phyloP scores from a whole-genome alignment of 2,113 vertebrate species.

The Oriolus oriolus region DNA sequence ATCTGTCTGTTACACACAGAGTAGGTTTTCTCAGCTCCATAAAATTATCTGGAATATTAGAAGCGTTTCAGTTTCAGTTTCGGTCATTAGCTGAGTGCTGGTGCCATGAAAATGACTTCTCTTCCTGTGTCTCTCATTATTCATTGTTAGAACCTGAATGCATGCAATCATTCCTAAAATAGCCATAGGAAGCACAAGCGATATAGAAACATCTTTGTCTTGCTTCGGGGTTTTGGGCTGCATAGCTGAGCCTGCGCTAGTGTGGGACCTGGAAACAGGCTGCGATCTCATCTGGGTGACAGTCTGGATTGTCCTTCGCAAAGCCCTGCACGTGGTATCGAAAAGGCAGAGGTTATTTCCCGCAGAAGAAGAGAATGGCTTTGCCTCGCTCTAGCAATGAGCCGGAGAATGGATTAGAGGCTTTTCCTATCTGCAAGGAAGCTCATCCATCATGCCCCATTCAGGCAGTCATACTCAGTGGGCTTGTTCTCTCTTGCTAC shows the following conservation, averaged over 20 bases:
- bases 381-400: constrained; percentile 45
- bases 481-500: constrained; percentile 8
- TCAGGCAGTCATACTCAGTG: constrained; percentile 2
- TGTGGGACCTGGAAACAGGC: constrained; percentile 22
- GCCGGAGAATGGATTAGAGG: neutral
- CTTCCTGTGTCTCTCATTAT: neutral
- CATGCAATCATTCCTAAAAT: constrained; percentile 34
- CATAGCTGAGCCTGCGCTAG: neutral
- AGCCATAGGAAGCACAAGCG: neutral
- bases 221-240: neutral
- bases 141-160: constrained; percentile 18
- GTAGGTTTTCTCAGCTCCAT: neutral
- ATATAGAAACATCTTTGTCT: constrained; percentile 12
- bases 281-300: neutral
- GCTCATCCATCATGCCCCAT: constrained; percentile 36
- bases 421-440: constrained; percentile 13
- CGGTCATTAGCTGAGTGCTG: neutral
- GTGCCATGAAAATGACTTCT: neutral
- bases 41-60: neutral
- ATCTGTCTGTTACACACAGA: neutral
- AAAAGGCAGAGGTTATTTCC: constrained; percentile 42
- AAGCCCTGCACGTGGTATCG: neutral
- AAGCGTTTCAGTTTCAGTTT: neutral
- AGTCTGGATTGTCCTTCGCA: constrained; percentile 30
- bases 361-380: neutral